Conservation (phyloP, 2,888 invertebrate species). For the Ceramica pisi region DNA sequence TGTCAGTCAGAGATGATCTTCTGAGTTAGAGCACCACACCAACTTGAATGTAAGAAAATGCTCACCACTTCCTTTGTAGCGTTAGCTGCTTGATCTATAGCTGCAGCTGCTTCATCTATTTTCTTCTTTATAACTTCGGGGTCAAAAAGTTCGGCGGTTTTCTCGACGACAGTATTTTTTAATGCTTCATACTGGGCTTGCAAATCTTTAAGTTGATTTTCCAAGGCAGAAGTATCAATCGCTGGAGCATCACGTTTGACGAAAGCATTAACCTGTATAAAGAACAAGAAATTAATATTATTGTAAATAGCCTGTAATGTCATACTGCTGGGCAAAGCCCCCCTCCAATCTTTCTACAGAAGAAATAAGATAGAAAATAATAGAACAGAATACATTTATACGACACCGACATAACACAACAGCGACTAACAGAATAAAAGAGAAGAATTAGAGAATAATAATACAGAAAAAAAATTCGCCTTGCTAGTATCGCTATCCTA, state of each 20-base stretch:
- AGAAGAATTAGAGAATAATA: too few species aligned
- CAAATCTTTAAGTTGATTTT: not conserved
- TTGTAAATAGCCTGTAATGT: not conserved
- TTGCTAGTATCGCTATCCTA: too few species aligned
- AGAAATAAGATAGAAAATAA: too few species aligned
- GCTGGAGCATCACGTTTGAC: constrained; percentile 82
- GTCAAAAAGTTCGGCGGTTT: not conserved
- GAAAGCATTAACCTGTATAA: constrained; percentile 71
- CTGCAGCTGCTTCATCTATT: fast-evolving
- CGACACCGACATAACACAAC: too few species aligned
- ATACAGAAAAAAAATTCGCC: too few species aligned
- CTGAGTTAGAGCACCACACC: not conserved
- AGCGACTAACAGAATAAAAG: too few species aligned
- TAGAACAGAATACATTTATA: not conserved
- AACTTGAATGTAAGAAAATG: not conserved
- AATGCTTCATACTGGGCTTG: not conserved
- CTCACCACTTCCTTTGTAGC: constrained; percentile 15
- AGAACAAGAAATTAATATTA: not conserved
- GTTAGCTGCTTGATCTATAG: not conserved
- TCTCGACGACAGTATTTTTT: not conserved
- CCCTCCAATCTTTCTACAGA: not conserved
- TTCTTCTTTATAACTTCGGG: constrained; percentile 22
- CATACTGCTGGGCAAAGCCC: not conserved
- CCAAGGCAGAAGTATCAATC: fast-evolving
- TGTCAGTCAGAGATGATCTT: not conserved